phyloP scores from a whole-genome alignment of 2,888 invertebrate species.

The Agrotis clavis region DNA sequence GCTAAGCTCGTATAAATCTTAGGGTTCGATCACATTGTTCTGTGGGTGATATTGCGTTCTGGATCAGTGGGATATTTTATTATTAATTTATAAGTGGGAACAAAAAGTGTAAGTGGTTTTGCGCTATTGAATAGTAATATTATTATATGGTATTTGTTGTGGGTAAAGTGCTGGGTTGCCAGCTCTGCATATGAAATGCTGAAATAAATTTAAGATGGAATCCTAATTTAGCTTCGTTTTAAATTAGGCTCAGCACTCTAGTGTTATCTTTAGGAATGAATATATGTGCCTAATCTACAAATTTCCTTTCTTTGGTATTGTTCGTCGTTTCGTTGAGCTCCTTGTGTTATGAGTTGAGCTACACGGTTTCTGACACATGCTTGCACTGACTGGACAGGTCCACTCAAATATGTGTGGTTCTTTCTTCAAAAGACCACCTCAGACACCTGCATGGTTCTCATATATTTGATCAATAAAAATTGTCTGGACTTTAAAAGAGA shows the following conservation, averaged over 20 bases:
- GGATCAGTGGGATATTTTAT: slow-evolving; percentile 33
- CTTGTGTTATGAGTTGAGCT: too few species aligned
- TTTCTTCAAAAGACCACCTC: too few species aligned
- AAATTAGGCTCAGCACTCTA: not conserved
- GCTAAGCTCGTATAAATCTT: slow-evolving; percentile 39
- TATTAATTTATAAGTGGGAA: slow-evolving; percentile 23
- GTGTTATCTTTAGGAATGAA: not conserved
- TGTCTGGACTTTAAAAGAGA: too few species aligned
- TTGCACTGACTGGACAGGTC: too few species aligned
- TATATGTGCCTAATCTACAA: too few species aligned
- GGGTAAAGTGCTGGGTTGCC: not conserved
- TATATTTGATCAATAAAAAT: too few species aligned
- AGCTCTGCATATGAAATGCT: not conserved
- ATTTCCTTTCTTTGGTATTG: too few species aligned
- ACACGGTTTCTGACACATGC: too few species aligned
- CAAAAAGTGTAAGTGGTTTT: slow-evolving; percentile 31
- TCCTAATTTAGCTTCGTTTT: not conserved
- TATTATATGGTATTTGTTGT: too few species aligned
- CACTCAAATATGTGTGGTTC: too few species aligned
- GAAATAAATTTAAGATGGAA: slow-evolving; percentile 3
- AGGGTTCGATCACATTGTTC: slow-evolving; percentile 36
- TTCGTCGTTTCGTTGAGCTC: too few species aligned
- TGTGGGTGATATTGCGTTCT: slow-evolving; percentile 47
- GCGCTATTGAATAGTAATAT: slow-evolving; percentile 32
- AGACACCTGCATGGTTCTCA: too few species aligned